phyloP scores from a whole-genome alignment of 2,888 invertebrate species.

The Trichogramma evanescens region DNA sequence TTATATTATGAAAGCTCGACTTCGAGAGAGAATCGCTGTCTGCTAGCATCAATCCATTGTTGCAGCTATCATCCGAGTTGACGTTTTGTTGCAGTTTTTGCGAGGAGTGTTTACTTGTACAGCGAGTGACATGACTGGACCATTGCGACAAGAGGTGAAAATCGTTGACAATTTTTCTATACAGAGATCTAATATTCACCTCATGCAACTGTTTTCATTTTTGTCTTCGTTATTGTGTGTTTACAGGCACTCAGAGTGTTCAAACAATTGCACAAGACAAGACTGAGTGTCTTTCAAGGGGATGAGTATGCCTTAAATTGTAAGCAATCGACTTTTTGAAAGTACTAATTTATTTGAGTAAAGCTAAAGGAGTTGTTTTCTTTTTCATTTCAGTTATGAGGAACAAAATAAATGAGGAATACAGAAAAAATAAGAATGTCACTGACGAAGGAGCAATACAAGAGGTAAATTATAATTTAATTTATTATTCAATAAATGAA shows the following conservation, averaged over 20 bases:
- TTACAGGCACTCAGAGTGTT: slow-evolving; percentile 61
- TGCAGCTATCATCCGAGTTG: no score
- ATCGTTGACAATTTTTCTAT: no score
- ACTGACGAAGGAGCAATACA: slow-evolving; percentile 55
- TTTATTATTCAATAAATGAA: not conserved
- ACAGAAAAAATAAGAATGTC: slow-evolving; percentile 60
- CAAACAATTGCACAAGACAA: slow-evolving; percentile 65
- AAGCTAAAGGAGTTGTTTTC: slow-evolving; percentile 12
- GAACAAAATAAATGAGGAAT: slow-evolving; percentile 70
- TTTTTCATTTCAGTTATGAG: slow-evolving; percentile 51
- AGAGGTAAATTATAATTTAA: slow-evolving; percentile 51
- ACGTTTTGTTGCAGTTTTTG: no score
- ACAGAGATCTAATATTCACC: no score
- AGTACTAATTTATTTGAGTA: not conserved
- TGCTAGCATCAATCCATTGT: no score
- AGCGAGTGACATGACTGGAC: no score
- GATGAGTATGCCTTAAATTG: slow-evolving; percentile 57
- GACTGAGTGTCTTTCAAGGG: slow-evolving; percentile 60
- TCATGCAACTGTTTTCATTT: no score
- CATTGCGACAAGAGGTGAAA: no score
- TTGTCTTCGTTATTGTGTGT: not conserved
- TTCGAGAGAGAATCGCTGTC: no score
- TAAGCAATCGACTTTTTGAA: slow-evolving; percentile 26
- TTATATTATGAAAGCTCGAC: no score
- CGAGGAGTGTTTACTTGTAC: no score